Base-by-base conservation (phyloP, 2,888 invertebrate genomes). In the Serripes groenlandicus region DNA sequence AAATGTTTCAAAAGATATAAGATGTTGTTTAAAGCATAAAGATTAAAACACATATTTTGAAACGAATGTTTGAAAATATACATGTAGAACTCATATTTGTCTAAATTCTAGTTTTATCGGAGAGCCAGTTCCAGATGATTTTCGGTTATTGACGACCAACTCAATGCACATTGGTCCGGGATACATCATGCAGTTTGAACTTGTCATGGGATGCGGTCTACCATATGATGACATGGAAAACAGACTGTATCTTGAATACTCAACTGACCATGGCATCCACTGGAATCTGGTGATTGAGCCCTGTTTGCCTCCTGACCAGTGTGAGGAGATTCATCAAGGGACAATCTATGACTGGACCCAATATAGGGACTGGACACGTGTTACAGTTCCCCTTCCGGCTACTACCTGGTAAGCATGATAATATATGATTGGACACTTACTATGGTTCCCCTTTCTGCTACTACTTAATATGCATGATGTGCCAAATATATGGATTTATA, bases 141-240 rank as follows among this genome's bases (percentile, higher is more conserved):
- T 90, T 1, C 87, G 94, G 15, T 92, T 91, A 64, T 74, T 95
- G 56, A 92, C 93, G 85, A 94, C 95, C 0, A 92, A 93, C 78
- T 91, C 94, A 3, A 89, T 95, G 85, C 91, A 92, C 37, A 90
- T 95, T 60, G 95, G 95, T 0, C 94, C 95, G 1, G 94, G 94
- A 0, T 94, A 93, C 82, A 93, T 95, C 90, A 90, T 95, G 37
- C 94, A 95, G 89, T 95, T 95, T 91, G 94, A 95, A 76, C 90
- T 95, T 1, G 92, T 93, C 4, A 94, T 95, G 92, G 94, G 94
- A 26, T 95, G 95, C 88, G 92, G 91, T n/a, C 79, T 89, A 2
- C 89, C 91, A 21, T 93, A 90, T 79, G 87, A 90, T 56, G 83
- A 80, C 52, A 75, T 87, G 15, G 89, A 91, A 77, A 92, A 93